A percentile compares a stretch with the other conserved stretches of the same genome.
These are phyloP conservation scores for Drosophila albomicans DNA, from an alignment of 1,140 invertebrate species.

Conservation along the genomic window DNA sequence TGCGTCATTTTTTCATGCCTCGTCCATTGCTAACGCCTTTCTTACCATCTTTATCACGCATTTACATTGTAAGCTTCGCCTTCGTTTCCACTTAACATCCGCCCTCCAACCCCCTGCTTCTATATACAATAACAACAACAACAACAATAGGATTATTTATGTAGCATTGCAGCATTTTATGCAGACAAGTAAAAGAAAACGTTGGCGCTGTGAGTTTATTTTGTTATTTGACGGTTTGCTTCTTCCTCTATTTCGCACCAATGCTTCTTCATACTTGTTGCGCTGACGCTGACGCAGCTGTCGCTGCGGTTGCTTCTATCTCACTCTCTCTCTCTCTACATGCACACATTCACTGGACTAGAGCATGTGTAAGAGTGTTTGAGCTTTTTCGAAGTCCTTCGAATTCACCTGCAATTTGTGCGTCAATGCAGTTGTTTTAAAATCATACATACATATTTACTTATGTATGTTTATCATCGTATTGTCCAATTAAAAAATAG, in stretches of 20 bases:
- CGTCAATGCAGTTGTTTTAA: constrained; percentile 41
- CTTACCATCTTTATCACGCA: constrained; percentile 68
- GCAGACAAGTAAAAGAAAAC: constrained; percentile 49
- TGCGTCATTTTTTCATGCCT: constrained; percentile 59
- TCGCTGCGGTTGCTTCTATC: constrained; percentile 37
- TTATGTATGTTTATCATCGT: no score
- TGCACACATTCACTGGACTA: background rate
- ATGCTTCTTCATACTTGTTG: constrained; percentile 65
- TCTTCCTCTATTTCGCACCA: constrained; percentile 24
- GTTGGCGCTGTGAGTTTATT: constrained; percentile 49
- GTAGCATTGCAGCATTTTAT: constrained; percentile 78
- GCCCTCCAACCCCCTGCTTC: constrained; percentile 7
- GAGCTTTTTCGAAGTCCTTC: constrained; percentile 37
- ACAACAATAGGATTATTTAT: constrained; percentile 39
- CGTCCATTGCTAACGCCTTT: constrained; percentile 41
- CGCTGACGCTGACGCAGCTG: constrained; percentile 63
- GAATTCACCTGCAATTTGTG: constrained; percentile 45
- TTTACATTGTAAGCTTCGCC: constrained; percentile 32
- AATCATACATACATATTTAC: no score
- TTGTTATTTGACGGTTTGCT: constrained; percentile 42
- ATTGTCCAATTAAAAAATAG: no score
- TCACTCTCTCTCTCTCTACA: background rate
- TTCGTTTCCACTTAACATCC: constrained; percentile 10
- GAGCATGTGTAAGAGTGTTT: background rate
- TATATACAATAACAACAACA: constrained; percentile 38